A percentile compares a stretch with the other conserved stretches of the same genome.
Evolutionary conservation across 2,113 vertebrate genomes (phyloP).

Genomic region (Miniopterus natalensis): DNA sequence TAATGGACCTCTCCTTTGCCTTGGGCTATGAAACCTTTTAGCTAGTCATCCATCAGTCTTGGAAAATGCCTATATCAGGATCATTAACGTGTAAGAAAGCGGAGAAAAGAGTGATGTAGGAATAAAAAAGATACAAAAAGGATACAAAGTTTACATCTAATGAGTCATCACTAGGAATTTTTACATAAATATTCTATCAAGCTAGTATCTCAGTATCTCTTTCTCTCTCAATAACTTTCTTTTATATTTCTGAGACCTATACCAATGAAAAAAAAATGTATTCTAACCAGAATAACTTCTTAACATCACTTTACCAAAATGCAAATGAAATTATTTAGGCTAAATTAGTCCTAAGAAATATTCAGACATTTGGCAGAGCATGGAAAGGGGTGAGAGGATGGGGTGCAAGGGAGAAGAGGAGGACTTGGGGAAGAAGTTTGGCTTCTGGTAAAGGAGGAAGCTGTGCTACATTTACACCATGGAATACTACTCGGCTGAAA

Average conservation of each 20-base stretch:
- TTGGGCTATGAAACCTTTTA: constrained; percentile 77
- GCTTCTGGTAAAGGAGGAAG: not conserved
- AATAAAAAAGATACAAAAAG: constrained; percentile 63
- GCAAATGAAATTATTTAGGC: constrained; percentile 32
- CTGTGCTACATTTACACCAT: not conserved
- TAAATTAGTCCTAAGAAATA: constrained; percentile 23
- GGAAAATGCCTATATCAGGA: constrained; percentile 67
- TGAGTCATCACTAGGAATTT: constrained; percentile 21
- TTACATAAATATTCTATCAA: constrained; percentile 40
- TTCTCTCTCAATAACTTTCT: not conserved
- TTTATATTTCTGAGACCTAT: constrained; percentile 1
- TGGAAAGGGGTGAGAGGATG: not conserved
- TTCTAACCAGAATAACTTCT: not conserved
- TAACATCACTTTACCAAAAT: constrained; percentile 34
- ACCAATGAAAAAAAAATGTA: constrained; percentile 36
- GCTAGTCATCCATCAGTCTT: constrained; percentile 74
- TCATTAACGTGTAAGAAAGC: constrained; percentile 69
- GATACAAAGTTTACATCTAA: constrained; percentile 64
- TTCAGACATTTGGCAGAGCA: not conserved
- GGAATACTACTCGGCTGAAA: not conserved
- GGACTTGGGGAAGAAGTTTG: not conserved
- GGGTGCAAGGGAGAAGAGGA: not conserved
- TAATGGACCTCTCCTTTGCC: constrained; percentile 78
- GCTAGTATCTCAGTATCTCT: not conserved
- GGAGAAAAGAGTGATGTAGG: constrained; percentile 52